Percentiles rank a stretch among this genome's conserved stretches.
phyloP scores from a whole-genome alignment of 2,113 vertebrate genomes.

The Sorex fumeus region DNA sequence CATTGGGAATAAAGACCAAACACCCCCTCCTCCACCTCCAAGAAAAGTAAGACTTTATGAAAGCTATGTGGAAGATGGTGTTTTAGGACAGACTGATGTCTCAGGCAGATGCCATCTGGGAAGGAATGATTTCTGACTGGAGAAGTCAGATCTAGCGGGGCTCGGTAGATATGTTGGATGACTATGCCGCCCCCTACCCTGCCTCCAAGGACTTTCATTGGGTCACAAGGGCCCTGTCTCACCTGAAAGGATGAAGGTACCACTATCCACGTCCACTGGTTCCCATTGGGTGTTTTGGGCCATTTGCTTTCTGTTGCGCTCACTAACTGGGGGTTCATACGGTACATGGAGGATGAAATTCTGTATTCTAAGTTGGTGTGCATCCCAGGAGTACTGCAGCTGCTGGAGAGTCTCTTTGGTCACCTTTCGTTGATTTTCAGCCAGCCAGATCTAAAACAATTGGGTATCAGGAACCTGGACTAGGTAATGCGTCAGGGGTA shows the following conservation, averaged over 20 bases:
- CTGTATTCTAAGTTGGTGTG: conserved; percentile 85
- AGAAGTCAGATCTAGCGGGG: not conserved
- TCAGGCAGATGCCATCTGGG: not conserved
- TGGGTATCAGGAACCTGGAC: conserved; percentile 52
- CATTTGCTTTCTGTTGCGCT: conserved; percentile 45
- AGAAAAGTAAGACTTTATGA: not conserved
- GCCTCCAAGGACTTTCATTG: not conserved
- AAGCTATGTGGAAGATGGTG: not conserved
- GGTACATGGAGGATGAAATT: conserved; percentile 85
- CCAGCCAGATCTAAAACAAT: conserved; percentile 75
- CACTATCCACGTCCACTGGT: conserved; percentile 78
- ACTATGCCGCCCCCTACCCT: not conserved
- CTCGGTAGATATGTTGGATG: not conserved
- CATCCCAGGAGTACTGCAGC: conserved; percentile 87
- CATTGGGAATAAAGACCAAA: not conserved
- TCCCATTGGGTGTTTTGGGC: conserved; percentile 33
- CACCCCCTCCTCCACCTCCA: not conserved
- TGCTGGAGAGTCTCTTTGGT: conserved; percentile 85
- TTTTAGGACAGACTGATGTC: conserved; percentile 36
- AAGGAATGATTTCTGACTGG: not conserved
- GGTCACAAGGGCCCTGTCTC: conserved; percentile 66
- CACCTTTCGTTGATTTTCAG: conserved; percentile 52
- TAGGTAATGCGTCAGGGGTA: not conserved
- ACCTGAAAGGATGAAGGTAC: conserved; percentile 88
- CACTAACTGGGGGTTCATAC: conserved; percentile 67